A percentile compares a stretch with the other conserved stretches of the same genome.
These are phyloP conservation scores for Drosophila arawakana DNA, from an alignment of 1,140 invertebrate genomes.

Conservation along the genomic window DNA sequence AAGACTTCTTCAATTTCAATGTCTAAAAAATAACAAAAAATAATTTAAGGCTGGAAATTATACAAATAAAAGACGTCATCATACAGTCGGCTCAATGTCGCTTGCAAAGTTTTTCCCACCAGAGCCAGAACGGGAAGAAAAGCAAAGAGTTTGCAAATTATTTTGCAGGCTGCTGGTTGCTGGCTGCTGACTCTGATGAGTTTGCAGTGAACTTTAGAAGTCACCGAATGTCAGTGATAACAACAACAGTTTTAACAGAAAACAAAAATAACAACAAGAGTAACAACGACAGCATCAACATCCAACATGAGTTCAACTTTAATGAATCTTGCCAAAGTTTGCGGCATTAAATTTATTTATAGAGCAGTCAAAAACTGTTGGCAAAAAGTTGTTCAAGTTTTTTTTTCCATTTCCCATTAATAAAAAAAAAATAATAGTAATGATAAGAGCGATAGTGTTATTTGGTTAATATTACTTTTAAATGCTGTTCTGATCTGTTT, in stretches of 20 bases:
- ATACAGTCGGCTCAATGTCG: conserved; percentile 53
- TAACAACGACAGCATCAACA: conserved; percentile 13
- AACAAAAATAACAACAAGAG: conserved; percentile 12
- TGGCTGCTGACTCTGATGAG: conserved; percentile 65
- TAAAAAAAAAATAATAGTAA: neutral
- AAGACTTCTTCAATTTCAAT: conserved; percentile 57
- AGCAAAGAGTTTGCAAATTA: conserved; percentile 59
- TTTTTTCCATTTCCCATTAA: neutral
- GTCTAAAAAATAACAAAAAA: conserved; percentile 27
- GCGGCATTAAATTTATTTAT: conserved; percentile 18
- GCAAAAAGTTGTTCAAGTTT: neutral
- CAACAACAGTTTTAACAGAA: conserved; percentile 18
- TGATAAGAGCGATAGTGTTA: conserved; percentile 14
- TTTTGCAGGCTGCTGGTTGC: conserved; percentile 64
- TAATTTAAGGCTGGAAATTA: neutral
- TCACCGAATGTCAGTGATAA: conserved; percentile 55
- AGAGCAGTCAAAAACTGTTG: conserved; percentile 8
- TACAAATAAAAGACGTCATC: conserved; percentile 35
- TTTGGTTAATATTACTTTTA: conserved; percentile 27
- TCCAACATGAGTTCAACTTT: conserved; percentile 58
- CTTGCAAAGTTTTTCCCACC: conserved; percentile 57
- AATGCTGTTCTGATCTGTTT: conserved; percentile 41
- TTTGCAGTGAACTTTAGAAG: conserved; percentile 61
- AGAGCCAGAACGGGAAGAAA: conserved; percentile 37
- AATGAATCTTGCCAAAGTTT: conserved; percentile 57